Evolutionary conservation across 92 coral and sea anemone genomes (phyloP), one percentile per base, ranked within the genome.

Genomic region (Pocillopora meandrina): DNA sequence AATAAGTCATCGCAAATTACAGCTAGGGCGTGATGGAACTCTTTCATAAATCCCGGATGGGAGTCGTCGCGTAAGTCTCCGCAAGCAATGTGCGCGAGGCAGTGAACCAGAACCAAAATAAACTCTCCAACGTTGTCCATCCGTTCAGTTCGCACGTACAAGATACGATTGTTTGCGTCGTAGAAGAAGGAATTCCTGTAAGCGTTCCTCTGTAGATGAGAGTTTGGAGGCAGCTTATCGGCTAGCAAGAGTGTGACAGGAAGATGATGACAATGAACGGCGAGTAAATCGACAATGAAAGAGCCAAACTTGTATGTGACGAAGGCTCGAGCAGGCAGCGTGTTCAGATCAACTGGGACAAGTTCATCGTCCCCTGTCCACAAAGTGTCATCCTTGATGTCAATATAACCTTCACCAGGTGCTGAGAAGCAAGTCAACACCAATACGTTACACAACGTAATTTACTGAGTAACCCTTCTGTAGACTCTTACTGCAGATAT

Each of bases 51-150:
- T 75, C 91, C 88, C n/a, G 99, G 97, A 80, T 94, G 91, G 31
- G 98, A 90, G 71, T 97, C 99, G 86, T 97, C 99, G 23, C 98
- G 91, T 55, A 97, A 91, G 63, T 97, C 98, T 52, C 98, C 94
- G n/a, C 94, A 89, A 59, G 98, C 98, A 83, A 97, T 85, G 89
- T 97, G 99, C 35, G 99, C 92, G 69, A 97, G 90, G 70, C 99
- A 92, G 83, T 97, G 99, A 9, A 94, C 96, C 7, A 97, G 87
- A 36, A 97, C 99, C 13, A 97, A 85, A 16, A 97, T 86, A 65
- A 97, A 94, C 86, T 97, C 99, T 12, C 99, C 99, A 12, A 97
- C 98, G 79, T 94, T 97, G 72, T 97, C 99, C 92, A 94, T 85
- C 52, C 99, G 93, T 75, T 97, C 99, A 1, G 87, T 88, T 19